These are phyloP conservation scores for Phalacrocorax brasilianus DNA, from an alignment of 2,113 vertebrate genomes.

Conservation along the genomic window DNA sequence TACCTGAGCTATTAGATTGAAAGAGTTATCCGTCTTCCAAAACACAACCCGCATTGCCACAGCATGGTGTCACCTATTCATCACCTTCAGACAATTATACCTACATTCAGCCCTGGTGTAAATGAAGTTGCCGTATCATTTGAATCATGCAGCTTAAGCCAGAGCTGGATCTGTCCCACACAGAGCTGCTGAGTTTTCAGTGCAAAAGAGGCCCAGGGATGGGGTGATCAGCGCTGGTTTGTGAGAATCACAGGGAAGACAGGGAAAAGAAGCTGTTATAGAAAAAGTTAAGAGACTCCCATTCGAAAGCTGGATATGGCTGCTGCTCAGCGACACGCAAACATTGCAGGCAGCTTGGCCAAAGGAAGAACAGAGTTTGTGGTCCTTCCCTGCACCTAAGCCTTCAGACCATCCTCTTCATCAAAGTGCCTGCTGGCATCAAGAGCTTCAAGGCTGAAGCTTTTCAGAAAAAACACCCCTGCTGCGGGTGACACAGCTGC, in stretches of 20 bases:
- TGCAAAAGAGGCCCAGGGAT: not conserved
- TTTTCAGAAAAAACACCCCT: not conserved
- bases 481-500: not conserved
- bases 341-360: accelerated
- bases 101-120: not conserved
- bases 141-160: not conserved
- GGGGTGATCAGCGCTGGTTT: not conserved
- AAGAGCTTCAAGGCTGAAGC: not conserved
- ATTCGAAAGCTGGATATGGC: not conserved
- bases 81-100: not conserved
- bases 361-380: not conserved
- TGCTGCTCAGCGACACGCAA: not conserved
- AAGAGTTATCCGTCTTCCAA: not conserved
- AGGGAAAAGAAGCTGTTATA: not conserved
- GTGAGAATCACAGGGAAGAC: not conserved
- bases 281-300: not conserved
- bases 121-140: not conserved
- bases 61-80: not conserved
- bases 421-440: not conserved
- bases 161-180: not conserved
- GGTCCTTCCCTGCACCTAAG: not conserved
- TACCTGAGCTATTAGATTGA: not conserved
- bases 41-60: not conserved
- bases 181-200: not conserved
- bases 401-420: not conserved